Evolutionary conservation across 2,888 invertebrate species (phyloP).

Genomic region (Laothoe populi): DNA sequence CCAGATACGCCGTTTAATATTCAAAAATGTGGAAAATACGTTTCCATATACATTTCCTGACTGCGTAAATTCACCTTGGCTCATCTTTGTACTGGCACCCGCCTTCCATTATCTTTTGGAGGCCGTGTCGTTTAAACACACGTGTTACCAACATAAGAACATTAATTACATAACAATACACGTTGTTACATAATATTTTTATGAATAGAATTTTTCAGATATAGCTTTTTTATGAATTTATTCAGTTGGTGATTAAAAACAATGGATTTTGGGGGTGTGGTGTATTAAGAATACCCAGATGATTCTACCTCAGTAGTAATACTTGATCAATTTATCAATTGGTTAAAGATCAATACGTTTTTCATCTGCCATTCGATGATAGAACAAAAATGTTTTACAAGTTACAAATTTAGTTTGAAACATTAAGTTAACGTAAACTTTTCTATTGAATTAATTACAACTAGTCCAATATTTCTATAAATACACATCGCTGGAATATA

Average conservation of each 20-base stretch:
- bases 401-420: too few species aligned
- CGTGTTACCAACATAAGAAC: neutral
- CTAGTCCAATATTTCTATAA: too few species aligned
- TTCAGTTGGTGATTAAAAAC: neutral
- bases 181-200: conserved; percentile 3
- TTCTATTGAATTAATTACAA: too few species aligned
- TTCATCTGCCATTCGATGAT: too few species aligned
- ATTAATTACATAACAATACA: conserved; percentile 4
- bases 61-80: conserved; percentile 1
- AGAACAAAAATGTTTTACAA: too few species aligned
- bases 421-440: too few species aligned
- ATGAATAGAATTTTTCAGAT: neutral
- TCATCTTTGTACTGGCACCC: conserved; percentile 1
- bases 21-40: neutral
- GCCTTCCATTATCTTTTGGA: neutral
- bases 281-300: too few species aligned
- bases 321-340: too few species aligned
- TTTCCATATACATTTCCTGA: conserved; percentile 4
- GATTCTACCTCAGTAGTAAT: too few species aligned
- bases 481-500: too few species aligned
- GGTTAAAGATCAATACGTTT: too few species aligned
- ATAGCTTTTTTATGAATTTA: neutral
- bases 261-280: neutral
- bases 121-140: conserved; percentile 8
- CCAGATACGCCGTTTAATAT: neutral